Evolutionary conservation across 2,797 vertebrate genomes (phyloP).

Genomic region (Gallinago solitaria): DNA sequence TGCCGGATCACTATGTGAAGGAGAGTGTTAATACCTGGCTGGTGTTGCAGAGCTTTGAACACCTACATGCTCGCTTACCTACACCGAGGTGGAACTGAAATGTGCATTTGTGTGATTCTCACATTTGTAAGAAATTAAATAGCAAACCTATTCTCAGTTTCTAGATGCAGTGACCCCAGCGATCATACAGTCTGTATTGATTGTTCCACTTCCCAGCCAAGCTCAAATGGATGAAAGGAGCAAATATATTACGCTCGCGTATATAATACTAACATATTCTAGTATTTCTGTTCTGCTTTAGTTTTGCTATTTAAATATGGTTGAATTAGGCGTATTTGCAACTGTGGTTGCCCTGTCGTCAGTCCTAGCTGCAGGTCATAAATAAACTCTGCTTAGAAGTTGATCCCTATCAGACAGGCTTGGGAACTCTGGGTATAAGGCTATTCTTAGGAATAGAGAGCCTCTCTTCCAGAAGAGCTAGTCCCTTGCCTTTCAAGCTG

Average conservation of each 20-base stretch:
- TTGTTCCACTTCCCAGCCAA: neutral
- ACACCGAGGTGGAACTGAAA: neutral
- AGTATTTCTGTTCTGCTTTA: neutral
- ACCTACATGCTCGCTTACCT: neutral
- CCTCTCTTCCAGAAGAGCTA: neutral
- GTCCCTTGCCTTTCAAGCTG: neutral
- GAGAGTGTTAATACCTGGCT: neutral
- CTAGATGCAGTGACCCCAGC: neutral
- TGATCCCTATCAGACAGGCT: neutral
- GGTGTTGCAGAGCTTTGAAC: neutral
- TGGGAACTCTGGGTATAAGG: neutral
- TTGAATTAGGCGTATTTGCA: neutral
- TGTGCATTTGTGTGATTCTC: neutral
- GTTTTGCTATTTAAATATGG: neutral
- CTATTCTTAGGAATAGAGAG: neutral
- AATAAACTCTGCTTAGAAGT: neutral
- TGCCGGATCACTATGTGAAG: neutral
- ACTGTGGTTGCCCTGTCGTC: neutral
- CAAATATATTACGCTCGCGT: neutral
- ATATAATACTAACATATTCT: neutral
- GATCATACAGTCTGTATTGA: neutral
- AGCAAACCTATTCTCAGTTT: accelerated
- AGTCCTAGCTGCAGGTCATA: neutral
- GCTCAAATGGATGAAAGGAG: neutral
- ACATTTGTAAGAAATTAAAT: neutral